Conservation (phyloP, 2,888 invertebrate genomes). For the Parnassius smintheus region DNA sequence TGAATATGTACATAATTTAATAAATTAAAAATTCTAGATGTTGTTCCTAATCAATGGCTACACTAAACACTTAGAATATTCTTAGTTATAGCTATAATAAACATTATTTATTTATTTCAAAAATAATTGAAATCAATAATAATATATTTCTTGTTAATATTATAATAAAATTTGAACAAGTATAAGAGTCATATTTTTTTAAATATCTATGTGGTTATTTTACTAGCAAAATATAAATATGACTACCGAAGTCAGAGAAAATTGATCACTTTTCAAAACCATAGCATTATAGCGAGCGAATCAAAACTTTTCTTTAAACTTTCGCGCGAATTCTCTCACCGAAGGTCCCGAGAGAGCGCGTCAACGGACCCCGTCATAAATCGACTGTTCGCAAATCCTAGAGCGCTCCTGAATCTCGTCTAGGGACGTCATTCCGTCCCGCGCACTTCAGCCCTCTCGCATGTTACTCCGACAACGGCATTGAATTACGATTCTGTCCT, state of each 20-base stretch:
- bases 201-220: too few species aligned
- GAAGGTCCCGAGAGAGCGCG: constrained; percentile 41
- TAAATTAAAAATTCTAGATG: too few species aligned
- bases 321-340: constrained; percentile 32
- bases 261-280: constrained; percentile 10
- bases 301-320: constrained; percentile 30
- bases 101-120: too few species aligned
- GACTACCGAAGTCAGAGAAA: constrained; percentile 5
- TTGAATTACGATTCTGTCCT: constrained; percentile 39
- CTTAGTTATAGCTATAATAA: too few species aligned
- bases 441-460: constrained; percentile 41
- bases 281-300: background rate
- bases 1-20: too few species aligned
- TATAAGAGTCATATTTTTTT: too few species aligned
- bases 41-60: too few species aligned
- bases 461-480: constrained; percentile 59
- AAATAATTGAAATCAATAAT: too few species aligned
- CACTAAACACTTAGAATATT: too few species aligned
- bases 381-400: constrained; percentile 48
- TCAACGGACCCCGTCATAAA: constrained; percentile 38
- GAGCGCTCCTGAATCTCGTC: constrained; percentile 40
- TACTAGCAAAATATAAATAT: background rate
- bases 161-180: too few species aligned
- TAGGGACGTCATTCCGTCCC: constrained; percentile 37
- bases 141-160: too few species aligned